Percentiles rank a stretch among this genome's conserved stretches.
Conservation (phyloP, 2,113 vertebrate genomes). For the Trogon melanurus region DNA sequence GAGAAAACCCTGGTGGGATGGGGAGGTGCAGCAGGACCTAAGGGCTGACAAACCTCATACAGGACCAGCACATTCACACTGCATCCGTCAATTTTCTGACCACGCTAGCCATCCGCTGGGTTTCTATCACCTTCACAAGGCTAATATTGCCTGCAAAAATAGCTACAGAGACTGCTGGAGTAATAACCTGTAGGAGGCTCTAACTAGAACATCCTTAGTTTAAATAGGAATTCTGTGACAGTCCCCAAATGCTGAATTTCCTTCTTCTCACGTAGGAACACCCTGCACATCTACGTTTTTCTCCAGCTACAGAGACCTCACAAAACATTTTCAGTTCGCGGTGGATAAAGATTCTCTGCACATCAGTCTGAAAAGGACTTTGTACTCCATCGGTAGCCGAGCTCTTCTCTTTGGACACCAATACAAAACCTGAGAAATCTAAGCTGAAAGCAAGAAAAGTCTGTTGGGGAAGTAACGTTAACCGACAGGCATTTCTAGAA, state of each 20-base stretch:
- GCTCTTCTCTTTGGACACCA: neutral
- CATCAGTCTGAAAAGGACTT: neutral
- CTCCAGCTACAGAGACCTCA: neutral
- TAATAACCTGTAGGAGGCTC: neutral
- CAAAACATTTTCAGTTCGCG: neutral
- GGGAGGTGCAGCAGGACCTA: neutral
- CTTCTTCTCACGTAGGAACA: neutral
- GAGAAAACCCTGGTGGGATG: neutral
- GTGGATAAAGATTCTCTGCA: neutral
- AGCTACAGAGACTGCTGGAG: neutral
- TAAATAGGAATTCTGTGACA: neutral
- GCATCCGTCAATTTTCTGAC: rapidly evolving
- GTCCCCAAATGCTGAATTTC: neutral
- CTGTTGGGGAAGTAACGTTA: neutral
- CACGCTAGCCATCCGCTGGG: neutral
- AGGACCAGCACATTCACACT: neutral
- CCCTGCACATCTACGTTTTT: neutral
- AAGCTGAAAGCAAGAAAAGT: neutral
- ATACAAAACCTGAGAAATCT: neutral
- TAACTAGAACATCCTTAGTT: neutral
- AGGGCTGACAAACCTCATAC: rapidly evolving
- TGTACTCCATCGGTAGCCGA: neutral
- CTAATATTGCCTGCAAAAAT: neutral
- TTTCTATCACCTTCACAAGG: neutral
- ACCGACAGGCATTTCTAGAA: rapidly evolving